phyloP scores from a whole-genome alignment of 1,140 invertebrate genomes.

The Drosophila melanica region DNA sequence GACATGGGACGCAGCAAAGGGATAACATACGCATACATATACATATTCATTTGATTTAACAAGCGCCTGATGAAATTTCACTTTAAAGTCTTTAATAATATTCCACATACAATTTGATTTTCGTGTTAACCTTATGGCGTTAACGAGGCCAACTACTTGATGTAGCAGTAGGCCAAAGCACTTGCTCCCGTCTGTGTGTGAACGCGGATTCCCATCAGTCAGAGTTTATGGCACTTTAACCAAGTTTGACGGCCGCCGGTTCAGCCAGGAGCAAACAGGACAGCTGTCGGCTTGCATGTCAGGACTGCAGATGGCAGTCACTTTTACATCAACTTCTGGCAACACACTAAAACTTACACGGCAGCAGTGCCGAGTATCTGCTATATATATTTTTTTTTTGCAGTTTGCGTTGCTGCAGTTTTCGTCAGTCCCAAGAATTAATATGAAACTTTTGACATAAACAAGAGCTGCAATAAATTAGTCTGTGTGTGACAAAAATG shows the following conservation, averaged over 20 bases:
- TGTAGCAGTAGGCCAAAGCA: neutral
- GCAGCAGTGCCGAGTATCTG: neutral
- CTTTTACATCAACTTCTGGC: neutral
- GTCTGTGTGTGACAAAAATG: neutral
- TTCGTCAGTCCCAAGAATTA: neutral
- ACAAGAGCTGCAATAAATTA: neutral
- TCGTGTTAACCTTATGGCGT: no score
- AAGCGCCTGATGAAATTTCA: neutral
- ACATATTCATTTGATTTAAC: neutral
- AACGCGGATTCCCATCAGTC: neutral
- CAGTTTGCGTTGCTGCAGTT: neutral
- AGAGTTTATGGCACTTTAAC: slow-evolving; percentile 13
- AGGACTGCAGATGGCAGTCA: slow-evolving; percentile 12
- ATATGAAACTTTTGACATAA: neutral
- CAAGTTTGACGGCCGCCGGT: slow-evolving; percentile 10
- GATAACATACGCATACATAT: neutral
- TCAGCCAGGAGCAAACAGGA: slow-evolving; percentile 2
- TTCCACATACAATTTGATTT: neutral
- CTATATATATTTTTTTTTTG: neutral
- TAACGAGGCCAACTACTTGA: neutral
- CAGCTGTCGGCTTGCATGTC: slow-evolving; percentile 23
- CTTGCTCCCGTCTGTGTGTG: neutral
- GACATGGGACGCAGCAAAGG: neutral
- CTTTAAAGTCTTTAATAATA: neutral
- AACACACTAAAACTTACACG: slow-evolving; percentile 1